phyloP scores from a whole-genome alignment of 2,888 invertebrate genomes.

The Trichacis sp. region DNA sequence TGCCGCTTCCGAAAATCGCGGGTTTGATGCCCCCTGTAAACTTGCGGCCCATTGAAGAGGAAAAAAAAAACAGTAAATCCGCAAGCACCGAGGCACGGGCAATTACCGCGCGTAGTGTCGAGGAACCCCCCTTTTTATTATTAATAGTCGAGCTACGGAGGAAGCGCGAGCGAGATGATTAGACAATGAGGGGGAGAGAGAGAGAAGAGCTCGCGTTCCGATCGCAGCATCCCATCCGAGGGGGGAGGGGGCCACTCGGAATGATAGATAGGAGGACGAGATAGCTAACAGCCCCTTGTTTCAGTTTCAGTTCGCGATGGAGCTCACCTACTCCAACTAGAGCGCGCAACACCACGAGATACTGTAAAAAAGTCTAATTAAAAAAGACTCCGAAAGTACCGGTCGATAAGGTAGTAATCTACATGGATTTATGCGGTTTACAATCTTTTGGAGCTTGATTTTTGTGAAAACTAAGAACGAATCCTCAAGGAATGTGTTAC shows the following conservation, averaged over 20 bases:
- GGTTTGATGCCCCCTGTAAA: constrained; percentile 38
- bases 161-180: constrained; percentile 45
- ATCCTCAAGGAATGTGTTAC: too few relatives aligned
- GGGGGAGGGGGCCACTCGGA: constrained; percentile 59
- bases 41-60: constrained; percentile 22
- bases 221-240: constrained; percentile 49
- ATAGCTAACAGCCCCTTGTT: constrained; percentile 63
- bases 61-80: constrained; percentile 54
- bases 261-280: constrained; percentile 67
- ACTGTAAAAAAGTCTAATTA: too few relatives aligned
- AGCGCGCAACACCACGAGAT: too few relatives aligned
- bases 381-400: too few relatives aligned
- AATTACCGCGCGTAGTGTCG: constrained; percentile 66
- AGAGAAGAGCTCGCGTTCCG: constrained; percentile 39
- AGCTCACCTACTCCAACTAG: constrained; percentile 55
- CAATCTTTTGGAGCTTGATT: too few relatives aligned
- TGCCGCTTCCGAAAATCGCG: too few relatives aligned
- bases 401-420: too few relatives aligned
- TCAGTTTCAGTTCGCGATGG: constrained; percentile 65
- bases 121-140: constrained; percentile 66
- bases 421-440: too few relatives aligned
- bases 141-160: constrained; percentile 66
- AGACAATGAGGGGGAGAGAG: constrained; percentile 36
- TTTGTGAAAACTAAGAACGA: too few relatives aligned
- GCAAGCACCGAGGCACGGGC: constrained; percentile 58